phyloP scores from a whole-genome alignment of 2,113 vertebrate genomes.

The Anolis sagrei region DNA sequence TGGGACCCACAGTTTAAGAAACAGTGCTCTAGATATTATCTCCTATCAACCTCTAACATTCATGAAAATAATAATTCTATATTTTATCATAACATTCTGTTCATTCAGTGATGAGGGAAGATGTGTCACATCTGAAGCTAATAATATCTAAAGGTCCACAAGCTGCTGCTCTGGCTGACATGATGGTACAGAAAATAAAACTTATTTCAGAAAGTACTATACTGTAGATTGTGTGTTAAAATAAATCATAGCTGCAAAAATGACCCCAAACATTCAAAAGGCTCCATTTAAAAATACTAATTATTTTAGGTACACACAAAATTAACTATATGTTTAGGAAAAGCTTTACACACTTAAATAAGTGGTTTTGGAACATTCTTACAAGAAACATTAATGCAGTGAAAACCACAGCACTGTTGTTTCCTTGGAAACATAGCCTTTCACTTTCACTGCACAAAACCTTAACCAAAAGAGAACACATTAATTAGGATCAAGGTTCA shows the following conservation, averaged over 20 bases:
- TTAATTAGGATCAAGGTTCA: constrained; percentile 64
- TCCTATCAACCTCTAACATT: no score
- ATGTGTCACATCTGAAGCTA: not conserved
- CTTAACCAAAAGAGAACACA: constrained; percentile 67
- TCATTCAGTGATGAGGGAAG: not conserved
- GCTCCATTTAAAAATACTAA: not conserved
- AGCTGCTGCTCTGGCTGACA: not conserved
- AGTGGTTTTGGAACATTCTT: constrained; percentile 67
- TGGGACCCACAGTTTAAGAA: no score
- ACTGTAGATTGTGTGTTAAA: not conserved
- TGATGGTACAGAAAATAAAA: not conserved
- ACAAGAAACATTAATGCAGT: constrained; percentile 60
- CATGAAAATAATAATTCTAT: no score
- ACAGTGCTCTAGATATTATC: no score
- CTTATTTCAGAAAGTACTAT: not conserved
- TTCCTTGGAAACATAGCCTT: constrained; percentile 84
- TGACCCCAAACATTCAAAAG: not conserved
- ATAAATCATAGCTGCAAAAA: not conserved
- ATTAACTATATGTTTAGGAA: constrained; percentile 26
- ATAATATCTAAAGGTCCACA: not conserved
- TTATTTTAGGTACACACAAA: not conserved
- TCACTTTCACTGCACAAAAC: constrained; percentile 68
- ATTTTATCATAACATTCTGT: not conserved
- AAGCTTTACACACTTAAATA: constrained; percentile 18
- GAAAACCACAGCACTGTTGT: constrained; percentile 70